Conservation (phyloP, 2,113 vertebrate species). For the Bos javanicus region DNA sequence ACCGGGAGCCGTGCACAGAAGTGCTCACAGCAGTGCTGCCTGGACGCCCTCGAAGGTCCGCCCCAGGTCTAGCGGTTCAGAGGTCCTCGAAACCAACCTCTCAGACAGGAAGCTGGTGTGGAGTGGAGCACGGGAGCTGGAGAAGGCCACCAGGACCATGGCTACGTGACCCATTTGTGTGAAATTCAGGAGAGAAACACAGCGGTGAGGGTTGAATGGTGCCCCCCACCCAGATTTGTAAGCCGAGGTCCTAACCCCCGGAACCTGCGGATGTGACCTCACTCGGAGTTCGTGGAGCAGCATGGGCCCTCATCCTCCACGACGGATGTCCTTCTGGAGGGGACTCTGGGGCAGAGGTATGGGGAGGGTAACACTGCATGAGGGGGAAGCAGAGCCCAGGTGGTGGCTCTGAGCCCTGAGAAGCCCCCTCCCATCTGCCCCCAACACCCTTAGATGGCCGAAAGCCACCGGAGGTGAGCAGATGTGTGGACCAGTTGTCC, state of each 20-base stretch:
- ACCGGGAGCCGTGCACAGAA: no score
- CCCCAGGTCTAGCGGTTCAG: background rate
- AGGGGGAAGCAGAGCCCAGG: background rate
- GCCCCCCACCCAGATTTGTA: background rate
- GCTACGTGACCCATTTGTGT: background rate
- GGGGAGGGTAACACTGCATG: accelerated
- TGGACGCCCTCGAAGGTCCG: background rate
- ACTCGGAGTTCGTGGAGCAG: background rate
- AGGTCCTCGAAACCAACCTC: background rate
- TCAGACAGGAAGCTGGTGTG: background rate
- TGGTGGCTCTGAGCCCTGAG: background rate
- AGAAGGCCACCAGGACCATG: background rate
- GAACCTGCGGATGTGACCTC: background rate
- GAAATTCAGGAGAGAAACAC: background rate
- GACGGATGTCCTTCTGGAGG: background rate
- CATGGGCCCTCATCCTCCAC: background rate
- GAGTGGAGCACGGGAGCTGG: background rate
- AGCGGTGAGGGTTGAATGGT: background rate
- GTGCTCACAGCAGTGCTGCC: background rate
- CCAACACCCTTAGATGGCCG: accelerated
- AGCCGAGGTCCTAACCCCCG: background rate
- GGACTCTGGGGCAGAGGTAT: background rate
- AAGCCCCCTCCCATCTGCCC: background rate
- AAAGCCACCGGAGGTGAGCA: accelerated
- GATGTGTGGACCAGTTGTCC: accelerated